Base-by-base conservation (phyloP, 2,113 vertebrate species). In the Mus pahari region DNA sequence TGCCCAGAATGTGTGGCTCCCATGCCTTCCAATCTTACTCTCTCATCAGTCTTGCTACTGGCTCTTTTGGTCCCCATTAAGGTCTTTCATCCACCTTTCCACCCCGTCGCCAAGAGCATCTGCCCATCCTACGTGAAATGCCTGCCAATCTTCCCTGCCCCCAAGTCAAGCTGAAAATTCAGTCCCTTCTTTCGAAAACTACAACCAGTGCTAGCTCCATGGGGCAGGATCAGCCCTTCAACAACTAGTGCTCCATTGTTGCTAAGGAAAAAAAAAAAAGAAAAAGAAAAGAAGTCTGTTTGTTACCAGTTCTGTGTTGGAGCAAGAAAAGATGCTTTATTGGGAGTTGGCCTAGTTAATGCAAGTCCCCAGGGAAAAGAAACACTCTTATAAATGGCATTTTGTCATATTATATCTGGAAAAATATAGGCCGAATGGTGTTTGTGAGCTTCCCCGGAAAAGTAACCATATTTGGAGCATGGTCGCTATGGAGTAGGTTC, bases 311-410 rank as follows among this genome's bases (percentile, higher is more conserved):
- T 95, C 79, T n/a, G 14, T 22, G 17, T 71, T 31, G 42, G 83
- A 90, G 45, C 2, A 33, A 95, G 75, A 92, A 36, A 95, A 90
- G 89, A 81, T 71, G 74, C 64, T 92, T 86, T 88, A 55, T n/a
- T 60, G 13, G 71, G 71, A 90, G 28, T 24, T 92, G 81, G 66
- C 50, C 62, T 66, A 73, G 42, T 86, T 39, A 84, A 87, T 53
- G 7, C 26, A 81, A 77, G 53, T 93, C 39, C 53, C 3, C 58
- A 70, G 10, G 79, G 87, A 95, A 70, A 75, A 84, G 64, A 93
- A 89, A 74, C 3, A 84, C 42, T 90, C 45, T 95, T 70, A 90
- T 26, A 60, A 92, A 50, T 39, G 42, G 82, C 42, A 71, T 66
- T 74, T 81, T 81, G 66, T 42, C 36, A n/a, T 36, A 16, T 33